These are phyloP conservation scores for Cercopithecus neglectus DNA, from an alignment of 2,797 vertebrate species.

Conservation along the genomic window DNA sequence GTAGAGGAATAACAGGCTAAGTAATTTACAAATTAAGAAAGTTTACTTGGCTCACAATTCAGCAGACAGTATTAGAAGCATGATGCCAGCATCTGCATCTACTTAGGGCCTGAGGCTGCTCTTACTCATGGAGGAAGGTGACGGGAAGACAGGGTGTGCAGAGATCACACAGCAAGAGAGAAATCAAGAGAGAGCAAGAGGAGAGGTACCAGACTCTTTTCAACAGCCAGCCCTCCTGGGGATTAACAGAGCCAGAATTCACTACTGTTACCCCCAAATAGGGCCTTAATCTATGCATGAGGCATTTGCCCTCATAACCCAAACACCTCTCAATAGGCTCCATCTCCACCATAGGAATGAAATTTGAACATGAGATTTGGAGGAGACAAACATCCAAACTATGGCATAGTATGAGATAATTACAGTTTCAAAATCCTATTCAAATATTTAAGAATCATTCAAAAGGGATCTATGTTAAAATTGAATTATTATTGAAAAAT, in stretches of 20 bases:
- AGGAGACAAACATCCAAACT: not conserved
- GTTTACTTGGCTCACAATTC: not conserved
- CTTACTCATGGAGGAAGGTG: not conserved
- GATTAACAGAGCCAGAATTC: not conserved
- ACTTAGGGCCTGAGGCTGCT: not conserved
- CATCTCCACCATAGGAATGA: not conserved
- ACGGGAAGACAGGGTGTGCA: not conserved
- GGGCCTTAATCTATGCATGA: not conserved
- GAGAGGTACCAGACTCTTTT: not conserved
- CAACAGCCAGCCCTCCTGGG: not conserved
- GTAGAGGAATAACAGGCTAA: not conserved
- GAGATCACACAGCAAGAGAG: not conserved
- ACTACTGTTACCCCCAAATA: not conserved
- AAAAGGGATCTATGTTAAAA: constrained; percentile 19
- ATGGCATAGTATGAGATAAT: constrained; percentile 6
- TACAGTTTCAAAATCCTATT: constrained; percentile 38
- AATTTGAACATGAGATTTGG: not conserved
- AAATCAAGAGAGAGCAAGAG: not conserved
- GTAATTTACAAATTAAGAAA: not conserved
- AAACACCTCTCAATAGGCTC: no score
- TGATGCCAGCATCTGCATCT: not conserved
- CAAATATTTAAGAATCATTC: constrained; percentile 5
- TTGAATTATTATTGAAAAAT: constrained; percentile 43
- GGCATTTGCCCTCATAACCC: not conserved
- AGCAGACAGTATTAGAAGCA: not conserved